Percentiles rank a stretch among this genome's conserved stretches.
These are phyloP conservation scores for Megaustenia siamemsis DNA, from an alignment of 2,888 invertebrate genomes.

Conservation along the genomic window DNA sequence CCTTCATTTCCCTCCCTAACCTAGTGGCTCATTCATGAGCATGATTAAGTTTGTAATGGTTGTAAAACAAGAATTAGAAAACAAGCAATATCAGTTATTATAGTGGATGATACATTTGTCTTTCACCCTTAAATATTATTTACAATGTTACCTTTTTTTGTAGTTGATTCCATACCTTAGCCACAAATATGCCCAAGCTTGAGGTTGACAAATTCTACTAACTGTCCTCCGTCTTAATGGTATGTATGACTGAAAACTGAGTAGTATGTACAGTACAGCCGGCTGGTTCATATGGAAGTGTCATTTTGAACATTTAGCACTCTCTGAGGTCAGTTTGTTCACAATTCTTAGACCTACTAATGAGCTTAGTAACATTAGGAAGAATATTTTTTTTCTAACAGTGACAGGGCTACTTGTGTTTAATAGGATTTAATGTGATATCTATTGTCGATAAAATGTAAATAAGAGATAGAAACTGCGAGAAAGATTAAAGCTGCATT, in stretches of 20 bases:
- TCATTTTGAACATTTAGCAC: neutral
- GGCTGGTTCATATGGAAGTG: neutral
- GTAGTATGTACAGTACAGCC: neutral
- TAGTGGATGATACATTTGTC: neutral
- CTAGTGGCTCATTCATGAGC: conserved; percentile 17
- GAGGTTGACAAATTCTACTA: neutral
- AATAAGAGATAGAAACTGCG: neutral
- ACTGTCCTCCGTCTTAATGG: neutral
- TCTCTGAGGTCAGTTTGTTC: neutral
- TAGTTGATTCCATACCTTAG: neutral
- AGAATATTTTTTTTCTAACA: no score
- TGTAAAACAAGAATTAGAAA: neutral
- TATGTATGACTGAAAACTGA: neutral
- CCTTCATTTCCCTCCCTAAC: neutral
- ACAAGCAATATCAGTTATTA: neutral
- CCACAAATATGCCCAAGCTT: neutral
- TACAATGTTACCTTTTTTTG: neutral
- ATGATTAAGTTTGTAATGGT: neutral
- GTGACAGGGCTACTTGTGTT: no score
- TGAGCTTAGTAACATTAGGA: neutral
- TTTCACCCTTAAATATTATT: neutral
- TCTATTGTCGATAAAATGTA: neutral
- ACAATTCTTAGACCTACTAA: neutral
- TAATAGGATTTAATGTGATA: no score
- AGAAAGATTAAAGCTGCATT: conserved; percentile 31